These are phyloP conservation scores for Balearica regulorum DNA, from an alignment of 2,797 vertebrate species.

Conservation along the genomic window DNA sequence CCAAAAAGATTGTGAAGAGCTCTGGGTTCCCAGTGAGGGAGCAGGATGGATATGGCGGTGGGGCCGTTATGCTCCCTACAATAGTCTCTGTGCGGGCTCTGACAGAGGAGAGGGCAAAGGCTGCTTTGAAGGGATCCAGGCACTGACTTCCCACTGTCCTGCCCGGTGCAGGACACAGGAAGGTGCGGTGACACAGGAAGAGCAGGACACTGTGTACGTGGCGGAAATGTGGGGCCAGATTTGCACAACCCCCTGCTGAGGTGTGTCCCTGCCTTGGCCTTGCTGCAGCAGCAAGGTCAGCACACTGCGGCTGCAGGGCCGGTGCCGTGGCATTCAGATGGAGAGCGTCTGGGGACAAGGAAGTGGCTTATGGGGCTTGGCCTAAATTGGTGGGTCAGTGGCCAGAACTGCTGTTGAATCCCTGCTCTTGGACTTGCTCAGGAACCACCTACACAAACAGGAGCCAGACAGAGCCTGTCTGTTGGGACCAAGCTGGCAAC, in stretches of 20 bases:
- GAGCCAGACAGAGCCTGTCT: background rate
- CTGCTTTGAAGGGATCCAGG: background rate
- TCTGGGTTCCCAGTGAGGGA: background rate
- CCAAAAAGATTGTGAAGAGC: background rate
- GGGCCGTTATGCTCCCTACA: background rate
- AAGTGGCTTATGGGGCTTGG: background rate
- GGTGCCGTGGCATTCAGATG: background rate
- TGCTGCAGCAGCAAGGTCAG: background rate
- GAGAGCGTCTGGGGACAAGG: background rate
- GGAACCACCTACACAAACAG: background rate
- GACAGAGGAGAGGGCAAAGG: background rate
- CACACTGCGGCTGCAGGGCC: accelerated
- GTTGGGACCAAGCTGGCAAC: background rate
- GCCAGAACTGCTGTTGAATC: background rate
- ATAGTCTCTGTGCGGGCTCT: background rate
- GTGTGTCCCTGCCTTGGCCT: background rate
- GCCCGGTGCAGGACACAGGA: background rate
- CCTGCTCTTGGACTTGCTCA: background rate
- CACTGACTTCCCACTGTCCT: background rate
- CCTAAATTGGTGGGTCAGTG: background rate
- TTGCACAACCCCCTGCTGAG: background rate
- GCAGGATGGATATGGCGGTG: background rate
- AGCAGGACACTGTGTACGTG: accelerated
- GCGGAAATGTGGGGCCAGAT: background rate
- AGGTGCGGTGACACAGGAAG: background rate